These are phyloP conservation scores for Anolis apletophallus DNA, from an alignment of 2,797 vertebrate genomes.

Conservation along the genomic window DNA sequence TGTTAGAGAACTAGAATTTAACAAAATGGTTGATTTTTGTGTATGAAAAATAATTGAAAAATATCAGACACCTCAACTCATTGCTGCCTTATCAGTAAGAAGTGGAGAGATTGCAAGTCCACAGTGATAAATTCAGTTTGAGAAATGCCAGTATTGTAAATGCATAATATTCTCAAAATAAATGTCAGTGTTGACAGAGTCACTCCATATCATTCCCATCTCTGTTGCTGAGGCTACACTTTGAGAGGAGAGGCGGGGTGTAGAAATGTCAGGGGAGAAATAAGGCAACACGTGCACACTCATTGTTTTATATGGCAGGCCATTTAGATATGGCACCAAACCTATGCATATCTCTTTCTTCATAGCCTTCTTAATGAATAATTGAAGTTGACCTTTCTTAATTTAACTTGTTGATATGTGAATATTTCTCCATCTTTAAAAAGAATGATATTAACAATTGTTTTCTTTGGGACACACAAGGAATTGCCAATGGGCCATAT, in stretches of 20 bases:
- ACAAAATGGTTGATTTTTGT: slow-evolving; percentile 22
- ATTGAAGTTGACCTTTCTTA: too few relatives aligned
- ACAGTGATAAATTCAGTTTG: slow-evolving; percentile 57
- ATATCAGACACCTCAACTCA: slow-evolving; percentile 31
- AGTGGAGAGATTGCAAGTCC: slow-evolving; percentile 36
- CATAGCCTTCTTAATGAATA: background rate
- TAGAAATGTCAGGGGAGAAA: slow-evolving; percentile 69
- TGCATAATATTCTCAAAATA: slow-evolving; percentile 65
- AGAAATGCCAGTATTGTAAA: slow-evolving; percentile 60
- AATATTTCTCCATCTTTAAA: background rate
- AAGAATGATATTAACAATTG: background rate
- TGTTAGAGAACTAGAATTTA: too few relatives aligned
- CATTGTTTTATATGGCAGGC: slow-evolving; percentile 51
- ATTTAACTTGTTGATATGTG: too few relatives aligned
- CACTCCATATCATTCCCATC: slow-evolving; percentile 57
- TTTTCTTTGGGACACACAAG: too few relatives aligned
- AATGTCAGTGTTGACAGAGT: slow-evolving; percentile 69
- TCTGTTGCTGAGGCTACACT: slow-evolving; percentile 33
- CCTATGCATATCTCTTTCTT: background rate
- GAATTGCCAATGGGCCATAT: too few relatives aligned
- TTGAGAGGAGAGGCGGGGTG: slow-evolving; percentile 48
- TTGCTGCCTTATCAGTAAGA: slow-evolving; percentile 12
- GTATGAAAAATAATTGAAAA: slow-evolving; percentile 48
- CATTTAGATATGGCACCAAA: background rate
- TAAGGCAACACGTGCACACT: slow-evolving; percentile 53